Base-by-base conservation (phyloP, 2,113 vertebrate genomes). In the Emydura subglobosa region DNA sequence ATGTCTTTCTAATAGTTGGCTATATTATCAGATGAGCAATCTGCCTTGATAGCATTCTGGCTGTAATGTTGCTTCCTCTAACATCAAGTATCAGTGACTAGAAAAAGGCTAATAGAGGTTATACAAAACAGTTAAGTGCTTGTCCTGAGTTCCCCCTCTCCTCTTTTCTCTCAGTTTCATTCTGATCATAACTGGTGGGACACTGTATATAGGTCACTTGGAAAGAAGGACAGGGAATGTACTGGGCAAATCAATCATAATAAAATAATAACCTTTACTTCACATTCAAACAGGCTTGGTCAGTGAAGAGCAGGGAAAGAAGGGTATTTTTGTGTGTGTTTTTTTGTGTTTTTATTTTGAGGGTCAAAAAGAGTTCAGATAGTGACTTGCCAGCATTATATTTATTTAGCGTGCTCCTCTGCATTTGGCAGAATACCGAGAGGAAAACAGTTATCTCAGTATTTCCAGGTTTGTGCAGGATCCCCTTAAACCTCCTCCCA, bases 11-110 rank as follows among this genome's bases (percentile, higher is more conserved):
- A 53, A 53, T 53, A 53, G 5, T 14, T 13, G 51, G 51, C 51
- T 53, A 53, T 95, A 95, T 90, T 86, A 88, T 91, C 1, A 91
- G 29, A 83, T 39, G 8, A 34, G 29, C 12, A 92, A 95, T 92
- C 83, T 88, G 16, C 54, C n/a, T 76, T 91, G 89, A 25, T 5
- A 86, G 13, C 34, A 87, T 91, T 96, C 81, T 91, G 21, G 22
- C 8, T 92, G 27, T 79, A 55, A 83, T 4, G 6, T 47, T 68
- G 51, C 13, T 85, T 85, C 79, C 72, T 82, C 84, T 91, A 82
- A 91, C 2, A 78, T 84, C 65, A 89, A n/a, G 16, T 78, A 68
- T 85, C 80, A 87, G 31, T 76, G 47, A 7, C 61, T 79, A 96
- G 65, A 95, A 92, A 93, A 83, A 4, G 39, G 59, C 4, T 91